Conservation (phyloP, 2,797 vertebrate genomes). For the Huso huso region DNA sequence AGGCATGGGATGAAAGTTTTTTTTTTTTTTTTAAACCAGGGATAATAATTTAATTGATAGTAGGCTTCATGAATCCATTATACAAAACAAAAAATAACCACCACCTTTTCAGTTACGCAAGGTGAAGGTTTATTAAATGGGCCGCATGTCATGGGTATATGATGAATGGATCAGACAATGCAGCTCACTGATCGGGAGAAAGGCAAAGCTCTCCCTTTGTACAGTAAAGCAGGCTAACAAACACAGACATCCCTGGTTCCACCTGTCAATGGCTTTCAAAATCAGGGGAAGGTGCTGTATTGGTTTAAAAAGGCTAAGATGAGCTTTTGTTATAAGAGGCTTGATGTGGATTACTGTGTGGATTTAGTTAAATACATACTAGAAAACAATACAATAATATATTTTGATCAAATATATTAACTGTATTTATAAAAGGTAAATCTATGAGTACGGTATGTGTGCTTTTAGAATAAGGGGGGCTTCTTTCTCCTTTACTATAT, state of each 20-base stretch:
- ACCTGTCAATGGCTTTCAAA: slow-evolving; percentile 19
- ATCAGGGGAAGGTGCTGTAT: not conserved
- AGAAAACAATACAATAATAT: not conserved
- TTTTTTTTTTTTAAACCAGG: no score
- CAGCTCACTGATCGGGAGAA: slow-evolving; percentile 39
- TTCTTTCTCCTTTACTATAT: no score
- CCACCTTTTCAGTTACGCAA: slow-evolving; percentile 26
- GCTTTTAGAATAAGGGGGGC: no score
- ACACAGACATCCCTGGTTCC: slow-evolving; percentile 24
- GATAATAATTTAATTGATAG: no score
- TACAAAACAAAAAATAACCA: slow-evolving; percentile 27
- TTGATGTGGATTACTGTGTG: not conserved
- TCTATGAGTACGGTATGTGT: no score
- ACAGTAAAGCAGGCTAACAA: slow-evolving; percentile 38
- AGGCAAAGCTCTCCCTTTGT: slow-evolving; percentile 32
- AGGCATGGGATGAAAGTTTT: no score
- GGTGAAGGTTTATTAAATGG: slow-evolving; percentile 12
- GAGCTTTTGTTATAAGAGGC: not conserved
- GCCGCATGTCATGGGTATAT: slow-evolving; percentile 1
- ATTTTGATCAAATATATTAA: not conserved
- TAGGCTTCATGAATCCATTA: not conserved
- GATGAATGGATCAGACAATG: slow-evolving; percentile 30
- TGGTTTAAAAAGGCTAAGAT: not conserved
- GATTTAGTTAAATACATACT: not conserved
- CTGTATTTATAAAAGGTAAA: no score